Evolutionary conservation across 2,113 vertebrate species (phyloP).

Genomic region (Progne subis): DNA sequence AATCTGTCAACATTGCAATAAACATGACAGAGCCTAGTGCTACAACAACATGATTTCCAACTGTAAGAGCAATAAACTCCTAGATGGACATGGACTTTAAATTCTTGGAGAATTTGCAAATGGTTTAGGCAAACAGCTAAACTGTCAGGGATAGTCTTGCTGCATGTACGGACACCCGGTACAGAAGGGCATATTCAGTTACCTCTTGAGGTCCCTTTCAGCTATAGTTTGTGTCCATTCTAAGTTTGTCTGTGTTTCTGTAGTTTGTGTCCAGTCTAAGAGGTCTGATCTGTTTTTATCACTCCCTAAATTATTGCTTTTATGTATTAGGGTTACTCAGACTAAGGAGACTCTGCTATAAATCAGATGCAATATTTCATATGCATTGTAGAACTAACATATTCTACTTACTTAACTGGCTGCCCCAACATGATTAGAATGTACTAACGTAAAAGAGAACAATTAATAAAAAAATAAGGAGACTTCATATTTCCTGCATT

Average conservation of each 20-base stretch:
- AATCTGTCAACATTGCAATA: neutral
- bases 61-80: neutral
- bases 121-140: neutral
- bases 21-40: neutral
- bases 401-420: neutral
- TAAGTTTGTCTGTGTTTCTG: neutral
- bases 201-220: neutral
- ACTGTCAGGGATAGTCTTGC: neutral
- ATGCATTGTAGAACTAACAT: neutral
- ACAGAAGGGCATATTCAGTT: neutral
- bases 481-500: neutral
- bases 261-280: neutral
- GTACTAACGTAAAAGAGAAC: neutral
- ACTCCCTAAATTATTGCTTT: neutral
- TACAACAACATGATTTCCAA: neutral
- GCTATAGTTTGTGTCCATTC: neutral
- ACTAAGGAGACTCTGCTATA: neutral
- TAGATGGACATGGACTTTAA: neutral
- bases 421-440: neutral
- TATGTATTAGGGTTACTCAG: neutral
- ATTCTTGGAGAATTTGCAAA: neutral
- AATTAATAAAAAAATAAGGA: neutral
- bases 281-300: neutral
- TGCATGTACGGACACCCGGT: neutral
- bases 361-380: neutral